These are phyloP conservation scores for Megastigmus dorsalis DNA, from an alignment of 2,888 invertebrate genomes.

Conservation along the genomic window DNA sequence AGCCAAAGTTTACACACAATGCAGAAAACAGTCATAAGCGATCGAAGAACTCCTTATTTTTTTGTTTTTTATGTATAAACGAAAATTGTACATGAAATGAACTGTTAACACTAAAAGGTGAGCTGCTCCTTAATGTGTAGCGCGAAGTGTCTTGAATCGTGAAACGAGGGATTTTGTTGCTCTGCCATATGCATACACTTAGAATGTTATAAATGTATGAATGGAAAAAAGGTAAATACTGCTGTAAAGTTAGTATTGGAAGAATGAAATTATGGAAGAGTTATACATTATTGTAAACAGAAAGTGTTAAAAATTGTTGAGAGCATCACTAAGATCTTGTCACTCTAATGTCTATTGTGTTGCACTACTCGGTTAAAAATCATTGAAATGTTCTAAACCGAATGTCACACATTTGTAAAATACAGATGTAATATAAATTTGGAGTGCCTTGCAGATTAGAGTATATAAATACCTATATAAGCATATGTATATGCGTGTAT, in stretches of 20 bases:
- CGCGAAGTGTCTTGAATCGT: constrained; percentile 44
- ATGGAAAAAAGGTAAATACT: constrained; percentile 28
- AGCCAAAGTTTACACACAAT: constrained; percentile 70
- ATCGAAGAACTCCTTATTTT: constrained; percentile 46
- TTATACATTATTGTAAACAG: constrained; percentile 40
- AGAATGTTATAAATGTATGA: constrained; percentile 39
- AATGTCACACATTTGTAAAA: constrained; percentile 67
- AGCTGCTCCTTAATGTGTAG: constrained; percentile 22
- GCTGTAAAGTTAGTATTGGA: constrained; percentile 18
- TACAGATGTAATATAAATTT: constrained; percentile 73
- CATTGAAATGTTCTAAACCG: constrained; percentile 53
- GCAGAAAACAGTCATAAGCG: constrained; percentile 47
- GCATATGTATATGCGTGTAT: constrained; percentile 45
- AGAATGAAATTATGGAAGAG: constrained; percentile 25
- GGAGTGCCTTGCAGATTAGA: constrained; percentile 74
- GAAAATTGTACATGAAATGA: constrained; percentile 42
- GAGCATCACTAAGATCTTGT: constrained; percentile 49
- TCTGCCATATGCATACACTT: constrained; percentile 48
- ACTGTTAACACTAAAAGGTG: constrained; percentile 42
- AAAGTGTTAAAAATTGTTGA: constrained; percentile 30
- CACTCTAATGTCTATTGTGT: constrained; percentile 47
- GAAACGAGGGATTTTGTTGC: constrained; percentile 42
- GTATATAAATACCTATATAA: constrained; percentile 60
- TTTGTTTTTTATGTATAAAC: constrained; percentile 44
- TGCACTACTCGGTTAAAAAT: constrained; percentile 50